Evolutionary conservation across 2,888 invertebrate genomes (phyloP), one percentile per base, ranked within the genome.

Genomic region (Aphidoletes aphidimyza): DNA sequence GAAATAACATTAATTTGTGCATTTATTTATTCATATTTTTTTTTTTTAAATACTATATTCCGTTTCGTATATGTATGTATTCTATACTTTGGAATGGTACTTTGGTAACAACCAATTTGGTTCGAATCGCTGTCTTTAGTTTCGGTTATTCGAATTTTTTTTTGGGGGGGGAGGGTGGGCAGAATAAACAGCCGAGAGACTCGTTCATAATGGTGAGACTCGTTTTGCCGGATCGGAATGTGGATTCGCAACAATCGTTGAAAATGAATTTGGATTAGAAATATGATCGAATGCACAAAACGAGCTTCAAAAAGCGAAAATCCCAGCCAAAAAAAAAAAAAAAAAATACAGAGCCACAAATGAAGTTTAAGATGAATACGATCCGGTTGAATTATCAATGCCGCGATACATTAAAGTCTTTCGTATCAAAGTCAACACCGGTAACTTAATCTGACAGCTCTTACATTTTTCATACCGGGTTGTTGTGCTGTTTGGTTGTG

Each of bases 361-460:
- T 54, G 54, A 69, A 30, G n/a, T 30, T 26, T 30, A 69, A 69
- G 69, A 69, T 69, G 69, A 69, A 69, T 69, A 30, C 69, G 69
- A 69, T 69, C 69, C 69, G 69, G 69, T 69, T 69, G 69, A 69
- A 69, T 69, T 69, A 69, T 69, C 69, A 69, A 69, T 69, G 69
- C 69, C 69, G 69, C 30, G 69, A 69, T 69, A 69, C 69, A 69
- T 69, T 69, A 69, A 69, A 69, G 69, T 69, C 69, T 9, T 69
- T 69, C 69, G 69, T 69, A 69, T 83, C 83, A 83, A 83, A 83
- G 83, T 83, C 83, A 83, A 83, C 42, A 83, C 39, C 42, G 26
- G 83, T 83, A 83, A 83, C 83, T 83, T 83, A 83, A 83, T 83
- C 42, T 83, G 83, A 83, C 83, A 83, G 83, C 42, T 42, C 45